phyloP scores from a whole-genome alignment of 2,888 invertebrate species.

The Prosapia bicincta region DNA sequence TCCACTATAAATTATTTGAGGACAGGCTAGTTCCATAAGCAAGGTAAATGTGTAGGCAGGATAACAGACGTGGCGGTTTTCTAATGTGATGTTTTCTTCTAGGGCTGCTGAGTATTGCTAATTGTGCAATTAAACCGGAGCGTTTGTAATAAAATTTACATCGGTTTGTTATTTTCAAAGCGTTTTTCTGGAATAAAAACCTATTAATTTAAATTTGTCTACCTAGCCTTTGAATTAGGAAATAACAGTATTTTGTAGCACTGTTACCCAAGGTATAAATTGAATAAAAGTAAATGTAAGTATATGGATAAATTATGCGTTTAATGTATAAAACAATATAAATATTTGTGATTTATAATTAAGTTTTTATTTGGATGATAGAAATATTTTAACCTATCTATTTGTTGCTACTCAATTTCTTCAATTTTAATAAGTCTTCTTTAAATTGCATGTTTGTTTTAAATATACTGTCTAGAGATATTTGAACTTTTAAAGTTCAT shows the following conservation, averaged over 20 bases:
- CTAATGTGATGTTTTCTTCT: not conserved
- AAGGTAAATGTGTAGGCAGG: slow-evolving; percentile 2
- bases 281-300: not conserved
- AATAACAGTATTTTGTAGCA: not conserved
- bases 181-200: not conserved
- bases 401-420: too few relatives aligned
- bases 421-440: too few relatives aligned
- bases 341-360: too few relatives aligned
- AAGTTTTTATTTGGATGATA: too few relatives aligned
- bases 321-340: too few relatives aligned
- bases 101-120: not conserved
- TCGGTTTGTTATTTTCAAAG: not conserved
- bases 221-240: not conserved
- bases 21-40: not conserved
- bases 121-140: not conserved
- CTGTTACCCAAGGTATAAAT: not conserved
- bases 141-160: not conserved
- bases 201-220: not conserved
- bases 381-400: too few relatives aligned
- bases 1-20: not conserved
- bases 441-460: too few relatives aligned
- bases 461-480: too few relatives aligned
- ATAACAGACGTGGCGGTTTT: slow-evolving; percentile 2
- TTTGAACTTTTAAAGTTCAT: too few relatives aligned
- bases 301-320: too few relatives aligned